A percentile compares a stretch with the other conserved stretches of the same genome.
These are phyloP conservation scores for Chaetophractus vellerosus DNA, from an alignment of 2,797 vertebrate species.

Conservation along the genomic window DNA sequence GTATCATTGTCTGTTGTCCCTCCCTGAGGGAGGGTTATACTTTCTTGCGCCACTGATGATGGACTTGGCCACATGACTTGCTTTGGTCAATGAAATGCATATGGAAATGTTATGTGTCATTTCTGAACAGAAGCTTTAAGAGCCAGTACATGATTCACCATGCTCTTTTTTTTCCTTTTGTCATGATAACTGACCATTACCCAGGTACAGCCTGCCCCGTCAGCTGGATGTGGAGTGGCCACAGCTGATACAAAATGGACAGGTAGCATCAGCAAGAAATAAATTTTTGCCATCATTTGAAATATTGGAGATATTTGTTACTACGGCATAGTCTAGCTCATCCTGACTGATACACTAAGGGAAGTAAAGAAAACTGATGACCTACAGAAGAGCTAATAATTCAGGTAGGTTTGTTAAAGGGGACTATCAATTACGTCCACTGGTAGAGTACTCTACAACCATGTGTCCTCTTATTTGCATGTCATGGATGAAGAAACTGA, in stretches of 20 bases:
- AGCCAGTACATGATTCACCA: background rate
- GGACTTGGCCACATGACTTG: background rate
- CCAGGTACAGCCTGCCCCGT: background rate
- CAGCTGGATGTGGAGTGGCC: background rate
- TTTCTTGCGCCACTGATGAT: background rate
- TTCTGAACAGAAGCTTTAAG: background rate
- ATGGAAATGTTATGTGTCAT: no score
- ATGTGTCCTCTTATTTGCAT: background rate
- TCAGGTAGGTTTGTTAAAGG: background rate
- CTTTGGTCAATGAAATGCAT: background rate
- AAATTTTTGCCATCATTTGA: background rate
- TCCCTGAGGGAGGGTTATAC: background rate
- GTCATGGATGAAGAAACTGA: background rate
- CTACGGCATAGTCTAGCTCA: background rate
- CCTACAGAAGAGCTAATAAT: background rate
- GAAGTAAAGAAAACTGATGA: background rate
- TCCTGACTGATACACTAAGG: background rate
- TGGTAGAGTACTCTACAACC: no score
- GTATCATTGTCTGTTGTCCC: background rate
- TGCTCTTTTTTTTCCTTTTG: background rate
- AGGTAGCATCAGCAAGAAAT: background rate
- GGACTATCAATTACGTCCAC: background rate
- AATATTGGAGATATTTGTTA: background rate
- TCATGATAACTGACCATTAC: background rate
- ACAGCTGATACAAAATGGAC: background rate